These are phyloP conservation scores for Lycodopsis pacificus DNA, from an alignment of 2,797 vertebrate genomes.

Conservation along the genomic window DNA sequence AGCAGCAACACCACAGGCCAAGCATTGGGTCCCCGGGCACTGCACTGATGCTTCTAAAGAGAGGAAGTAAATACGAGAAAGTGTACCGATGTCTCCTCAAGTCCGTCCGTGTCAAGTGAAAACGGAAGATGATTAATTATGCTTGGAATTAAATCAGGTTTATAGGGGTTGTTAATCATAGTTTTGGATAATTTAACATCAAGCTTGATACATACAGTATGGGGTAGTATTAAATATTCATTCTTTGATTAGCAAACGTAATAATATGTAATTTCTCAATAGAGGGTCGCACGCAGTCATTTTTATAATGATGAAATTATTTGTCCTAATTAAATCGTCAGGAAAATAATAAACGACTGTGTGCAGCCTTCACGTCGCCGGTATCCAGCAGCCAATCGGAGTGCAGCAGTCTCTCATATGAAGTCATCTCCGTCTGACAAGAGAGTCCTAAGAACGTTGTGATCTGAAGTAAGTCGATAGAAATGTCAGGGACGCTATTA, in stretches of 20 bases:
- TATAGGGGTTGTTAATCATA: conserved; percentile 23
- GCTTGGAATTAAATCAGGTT: conserved; percentile 26
- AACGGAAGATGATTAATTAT: conserved; percentile 28
- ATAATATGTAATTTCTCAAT: conserved; percentile 45
- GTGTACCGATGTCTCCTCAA: background rate
- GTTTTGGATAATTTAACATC: conserved; percentile 28
- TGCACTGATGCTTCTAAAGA: background rate
- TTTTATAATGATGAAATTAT: conserved; percentile 48
- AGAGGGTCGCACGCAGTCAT: conserved; percentile 15
- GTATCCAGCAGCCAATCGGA: background rate
- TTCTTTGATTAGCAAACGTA: conserved; percentile 40
- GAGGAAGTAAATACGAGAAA: background rate
- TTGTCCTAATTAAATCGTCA: conserved; percentile 59
- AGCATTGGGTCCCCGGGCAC: background rate
- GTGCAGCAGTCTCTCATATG: background rate
- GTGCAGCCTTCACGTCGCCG: background rate
- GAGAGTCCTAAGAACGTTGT: background rate
- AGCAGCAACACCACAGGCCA: background rate
- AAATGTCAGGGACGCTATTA: background rate
- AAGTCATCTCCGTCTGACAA: background rate
- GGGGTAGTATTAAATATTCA: conserved; percentile 35
- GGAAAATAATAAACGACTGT: conserved; percentile 28
- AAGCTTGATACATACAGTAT: conserved; percentile 35
- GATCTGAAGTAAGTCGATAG: background rate
- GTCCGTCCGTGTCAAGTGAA: background rate